A percentile compares a stretch with the other conserved stretches of the same genome.
phyloP scores from a whole-genome alignment of 2,888 invertebrate species.

The Noctua pronuba region DNA sequence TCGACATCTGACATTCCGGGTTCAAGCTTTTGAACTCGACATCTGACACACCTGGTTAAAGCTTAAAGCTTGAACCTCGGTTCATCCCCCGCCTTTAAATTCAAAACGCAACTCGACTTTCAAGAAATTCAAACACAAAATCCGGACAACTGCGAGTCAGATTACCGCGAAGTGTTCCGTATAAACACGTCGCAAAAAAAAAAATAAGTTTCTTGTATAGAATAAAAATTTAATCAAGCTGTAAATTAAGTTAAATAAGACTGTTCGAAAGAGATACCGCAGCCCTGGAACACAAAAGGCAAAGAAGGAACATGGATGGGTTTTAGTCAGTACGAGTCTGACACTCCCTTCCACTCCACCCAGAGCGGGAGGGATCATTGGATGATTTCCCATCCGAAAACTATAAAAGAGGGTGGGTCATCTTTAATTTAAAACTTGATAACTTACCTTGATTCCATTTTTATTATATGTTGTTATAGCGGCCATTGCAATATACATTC shows the following conservation, averaged over 20 bases:
- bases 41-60: neutral
- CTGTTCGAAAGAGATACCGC: too few relatives aligned
- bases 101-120: constrained; percentile 5
- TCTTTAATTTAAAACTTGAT: too few relatives aligned
- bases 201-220: neutral
- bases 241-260: too few relatives aligned
- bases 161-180: neutral
- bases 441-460: neutral
- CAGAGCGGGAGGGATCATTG: too few relatives aligned
- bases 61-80: constrained; percentile 5
- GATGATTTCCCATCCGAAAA: too few relatives aligned
- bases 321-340: too few relatives aligned
- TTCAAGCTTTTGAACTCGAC: constrained; percentile 4
- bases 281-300: too few relatives aligned
- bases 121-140: constrained; percentile 30
- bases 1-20: neutral
- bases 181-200: neutral
- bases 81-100: constrained; percentile 12
- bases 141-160: neutral
- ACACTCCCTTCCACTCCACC: too few relatives aligned
- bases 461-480: neutral
- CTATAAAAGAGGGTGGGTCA: too few relatives aligned
- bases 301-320: too few relatives aligned
- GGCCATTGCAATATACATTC: neutral
- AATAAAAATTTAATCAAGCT: neutral